phyloP scores from a whole-genome alignment of 2,888 invertebrate genomes.

The Ferdinandea cuprea region DNA sequence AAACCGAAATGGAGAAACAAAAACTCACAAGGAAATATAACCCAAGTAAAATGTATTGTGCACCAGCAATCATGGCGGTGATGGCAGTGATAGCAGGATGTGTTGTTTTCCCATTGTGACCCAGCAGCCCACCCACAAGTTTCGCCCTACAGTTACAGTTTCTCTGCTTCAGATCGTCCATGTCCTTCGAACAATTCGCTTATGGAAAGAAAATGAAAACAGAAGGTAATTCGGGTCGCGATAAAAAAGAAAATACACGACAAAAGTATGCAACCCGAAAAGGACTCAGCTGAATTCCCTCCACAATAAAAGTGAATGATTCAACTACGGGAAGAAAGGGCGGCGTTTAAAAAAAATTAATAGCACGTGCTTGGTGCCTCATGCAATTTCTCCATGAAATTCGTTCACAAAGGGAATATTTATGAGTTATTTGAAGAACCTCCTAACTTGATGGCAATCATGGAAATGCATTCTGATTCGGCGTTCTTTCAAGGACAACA shows the following conservation, averaged over 20 bases:
- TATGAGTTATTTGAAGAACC: too few species aligned
- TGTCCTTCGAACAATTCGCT: conserved; percentile 66
- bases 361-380: conserved; percentile 42
- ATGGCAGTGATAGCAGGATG: conserved; percentile 71
- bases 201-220: conserved; percentile 44
- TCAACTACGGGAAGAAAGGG: conserved; percentile 21
- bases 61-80: conserved; percentile 67
- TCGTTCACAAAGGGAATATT: conserved; percentile 21
- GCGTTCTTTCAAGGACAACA: too few species aligned
- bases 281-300: conserved; percentile 40
- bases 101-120: conserved; percentile 50
- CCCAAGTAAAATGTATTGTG: conserved; percentile 70
- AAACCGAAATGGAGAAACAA: background rate
- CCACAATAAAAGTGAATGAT: conserved; percentile 18
- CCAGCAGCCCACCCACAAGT: conserved; percentile 24
- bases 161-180: conserved; percentile 45
- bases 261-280: conserved; percentile 33
- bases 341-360: conserved; percentile 30
- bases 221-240: conserved; percentile 33
- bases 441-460: too few species aligned
- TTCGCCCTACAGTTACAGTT: conserved; percentile 55
- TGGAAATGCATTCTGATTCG: too few species aligned
- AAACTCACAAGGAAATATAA: conserved; percentile 62
- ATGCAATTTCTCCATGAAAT: conserved; percentile 33
- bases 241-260: conserved; percentile 23